phyloP scores from a whole-genome alignment of 2,888 invertebrate genomes.

The Drosophila subquinaria region DNA sequence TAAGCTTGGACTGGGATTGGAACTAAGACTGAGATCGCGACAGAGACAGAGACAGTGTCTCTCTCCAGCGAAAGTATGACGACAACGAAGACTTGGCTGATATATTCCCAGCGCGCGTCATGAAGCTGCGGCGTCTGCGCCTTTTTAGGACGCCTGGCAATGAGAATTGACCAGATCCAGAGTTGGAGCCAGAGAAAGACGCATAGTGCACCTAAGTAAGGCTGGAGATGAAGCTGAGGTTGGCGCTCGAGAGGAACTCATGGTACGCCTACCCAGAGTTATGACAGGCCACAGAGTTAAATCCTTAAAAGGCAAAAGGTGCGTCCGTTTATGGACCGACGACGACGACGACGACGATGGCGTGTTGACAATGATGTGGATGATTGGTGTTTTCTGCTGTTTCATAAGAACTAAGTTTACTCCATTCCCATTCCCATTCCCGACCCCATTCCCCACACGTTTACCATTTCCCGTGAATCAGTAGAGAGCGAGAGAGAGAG shows the following conservation, averaged over 20 bases:
- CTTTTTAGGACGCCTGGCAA: conserved; percentile 69
- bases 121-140: conserved; percentile 78
- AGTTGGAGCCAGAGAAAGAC: conserved; percentile 18
- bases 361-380: conserved; percentile 78
- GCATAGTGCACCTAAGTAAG: conserved; percentile 55
- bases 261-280: conserved; percentile 72
- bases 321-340: conserved; percentile 77
- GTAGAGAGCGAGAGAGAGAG: conserved; percentile 19
- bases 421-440: conserved; percentile 17
- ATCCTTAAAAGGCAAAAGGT: conserved; percentile 70
- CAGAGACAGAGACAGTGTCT: neutral
- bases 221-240: neutral
- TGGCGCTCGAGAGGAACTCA: conserved; percentile 31
- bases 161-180: conserved; percentile 43
- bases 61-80: conserved; percentile 73
- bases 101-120: conserved; percentile 80
- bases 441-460: conserved; percentile 19
- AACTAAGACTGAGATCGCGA: conserved; percentile 9
- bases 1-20: neutral
- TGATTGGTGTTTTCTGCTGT: conserved; percentile 76
- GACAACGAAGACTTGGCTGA: conserved; percentile 32
- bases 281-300: conserved; percentile 69
- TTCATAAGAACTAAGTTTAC: conserved; percentile 63
- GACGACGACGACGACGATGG: conserved; percentile 57
- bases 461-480: conserved; percentile 59